Evolutionary conservation across 2,888 invertebrate genomes (phyloP), one percentile per base, ranked within the genome.

Genomic region (Eucriotettix oculatus): DNA sequence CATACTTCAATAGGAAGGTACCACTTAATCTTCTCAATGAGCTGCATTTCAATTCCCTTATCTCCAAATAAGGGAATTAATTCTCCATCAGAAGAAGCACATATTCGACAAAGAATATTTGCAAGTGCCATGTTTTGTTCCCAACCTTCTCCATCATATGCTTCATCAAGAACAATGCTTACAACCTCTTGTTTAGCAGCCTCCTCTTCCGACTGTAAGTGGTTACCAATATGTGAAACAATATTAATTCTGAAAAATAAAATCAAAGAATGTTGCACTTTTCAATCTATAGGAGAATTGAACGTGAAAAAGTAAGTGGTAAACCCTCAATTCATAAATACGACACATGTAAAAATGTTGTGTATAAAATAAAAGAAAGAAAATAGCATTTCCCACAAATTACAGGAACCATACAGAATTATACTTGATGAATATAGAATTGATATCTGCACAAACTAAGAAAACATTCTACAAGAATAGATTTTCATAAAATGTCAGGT

Each of bases 11-110:
- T 68, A 16, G 71, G 71, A 57, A 70, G 65, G 61, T 70, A 67
- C 56, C 69, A 61, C 48, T 60, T 63, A 52, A 71, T 69, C 63
- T 69, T 71, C n/a, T 69, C 67, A 58, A 62, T 65, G 14, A 71
- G 53, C 17, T 63, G 67, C n/a, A 68, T 56, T 44, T 68, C 65
- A 40, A 61, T 60, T 0, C 68, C 69, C 41, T 67, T 66, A 11
- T 59, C 59, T 9, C 63, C 59, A 64, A 70, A 70, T 55, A 71
- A 56, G 17, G 58, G 56, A 14, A 64, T 52, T n/a, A 64, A 29
- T n/a, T 62, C 60, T 9, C 52, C 44, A 14, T 58, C 58, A 16
- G 59, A 44, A 40, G 52, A 42, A 14, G 61, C 64, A 62, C 64
- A 64, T 17, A 64, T 52, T 16, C 64, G 58, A 52, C 64, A 66